A percentile compares a stretch with the other conserved stretches of the same genome.
phyloP scores from a whole-genome alignment of 2,888 invertebrate species.

The Hemicrepidius hirtus region DNA sequence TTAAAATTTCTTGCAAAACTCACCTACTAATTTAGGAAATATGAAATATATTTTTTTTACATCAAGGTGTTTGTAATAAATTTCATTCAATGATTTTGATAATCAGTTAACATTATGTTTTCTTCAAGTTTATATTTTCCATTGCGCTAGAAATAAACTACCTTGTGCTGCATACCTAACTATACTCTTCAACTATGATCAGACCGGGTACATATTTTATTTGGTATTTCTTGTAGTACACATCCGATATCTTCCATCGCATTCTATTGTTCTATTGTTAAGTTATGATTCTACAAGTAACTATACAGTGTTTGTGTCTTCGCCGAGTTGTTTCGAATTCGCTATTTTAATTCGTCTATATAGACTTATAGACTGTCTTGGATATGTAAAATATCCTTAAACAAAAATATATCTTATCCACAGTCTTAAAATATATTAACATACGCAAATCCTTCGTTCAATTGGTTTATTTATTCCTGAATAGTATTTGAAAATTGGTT shows the following conservation, averaged over 20 bases:
- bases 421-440: background rate
- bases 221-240: slow-evolving; percentile 33
- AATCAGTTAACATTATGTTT: too few species aligned
- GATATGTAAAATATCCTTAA: slow-evolving; percentile 25
- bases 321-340: slow-evolving; percentile 43
- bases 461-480: too few species aligned
- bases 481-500: background rate
- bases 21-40: slow-evolving; percentile 31
- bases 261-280: slow-evolving; percentile 53
- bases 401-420: slow-evolving; percentile 1
- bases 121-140: background rate
- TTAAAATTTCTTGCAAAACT: slow-evolving; percentile 30
- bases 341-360: slow-evolving; percentile 43
- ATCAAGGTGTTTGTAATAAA: too few species aligned
- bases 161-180: slow-evolving; percentile 6
- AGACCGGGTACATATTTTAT: slow-evolving; percentile 23
- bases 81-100: too few species aligned
- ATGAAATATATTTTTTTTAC: too few species aligned
- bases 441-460: background rate
- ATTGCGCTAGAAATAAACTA: background rate
- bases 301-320: slow-evolving; percentile 50
- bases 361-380: slow-evolving; percentile 16
- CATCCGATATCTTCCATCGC: slow-evolving; percentile 44
- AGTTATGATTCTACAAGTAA: slow-evolving; percentile 48
- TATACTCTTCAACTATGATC: slow-evolving; percentile 8